These are phyloP conservation scores for Meteorus cinctellus DNA, from an alignment of 2,888 invertebrate species.

Conservation along the genomic window DNA sequence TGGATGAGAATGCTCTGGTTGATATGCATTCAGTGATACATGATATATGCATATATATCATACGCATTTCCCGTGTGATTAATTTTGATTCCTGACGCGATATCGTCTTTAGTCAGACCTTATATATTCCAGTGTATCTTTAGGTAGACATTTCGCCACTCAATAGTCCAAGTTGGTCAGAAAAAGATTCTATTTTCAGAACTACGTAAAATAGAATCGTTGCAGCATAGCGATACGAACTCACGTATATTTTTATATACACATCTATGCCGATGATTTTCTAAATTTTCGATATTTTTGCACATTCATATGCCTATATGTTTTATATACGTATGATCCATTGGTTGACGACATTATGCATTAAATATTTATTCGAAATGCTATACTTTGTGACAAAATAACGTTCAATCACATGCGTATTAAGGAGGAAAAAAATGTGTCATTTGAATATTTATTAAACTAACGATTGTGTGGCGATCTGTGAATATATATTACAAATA, in stretches of 20 bases:
- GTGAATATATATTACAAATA: neutral
- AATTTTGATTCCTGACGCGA: neutral
- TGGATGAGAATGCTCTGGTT: neutral
- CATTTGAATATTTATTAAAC: no score
- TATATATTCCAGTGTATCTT: neutral
- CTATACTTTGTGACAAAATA: no score
- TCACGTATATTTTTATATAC: neutral
- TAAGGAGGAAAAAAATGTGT: no score
- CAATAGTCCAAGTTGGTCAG: constrained; percentile 40
- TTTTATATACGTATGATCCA: no score
- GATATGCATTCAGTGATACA: no score
- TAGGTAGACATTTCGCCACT: neutral
- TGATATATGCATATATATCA: neutral
- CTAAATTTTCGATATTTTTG: no score
- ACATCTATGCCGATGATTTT: neutral
- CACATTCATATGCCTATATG: no score
- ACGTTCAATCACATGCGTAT: no score
- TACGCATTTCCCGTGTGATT: neutral
- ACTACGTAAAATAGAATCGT: constrained; percentile 48
- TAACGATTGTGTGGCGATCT: no score
- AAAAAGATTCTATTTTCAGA: constrained; percentile 52
- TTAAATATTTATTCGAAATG: no score
- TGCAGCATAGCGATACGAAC: constrained; percentile 16
- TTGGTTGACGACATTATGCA: no score
- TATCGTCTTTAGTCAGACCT: neutral